A percentile compares a stretch with the other conserved stretches of the same genome.
Conservation (phyloP, 2,888 invertebrate species). For the Nomada fucata region DNA sequence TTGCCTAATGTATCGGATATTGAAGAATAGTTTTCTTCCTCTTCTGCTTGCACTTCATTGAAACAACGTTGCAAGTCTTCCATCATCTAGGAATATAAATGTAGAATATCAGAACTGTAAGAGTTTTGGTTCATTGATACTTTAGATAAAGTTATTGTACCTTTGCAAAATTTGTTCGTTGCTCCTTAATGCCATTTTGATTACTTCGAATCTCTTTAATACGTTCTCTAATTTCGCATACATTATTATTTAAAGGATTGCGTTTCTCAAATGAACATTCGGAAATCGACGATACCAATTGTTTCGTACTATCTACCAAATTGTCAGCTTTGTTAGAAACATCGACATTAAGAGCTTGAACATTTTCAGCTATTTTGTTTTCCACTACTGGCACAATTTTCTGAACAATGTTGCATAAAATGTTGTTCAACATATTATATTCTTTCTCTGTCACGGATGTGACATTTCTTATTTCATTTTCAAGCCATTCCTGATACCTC, state of each 20-base stretch:
- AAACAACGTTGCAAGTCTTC: slow-evolving; percentile 67
- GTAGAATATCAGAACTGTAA: neutral
- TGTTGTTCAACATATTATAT: slow-evolving; percentile 65
- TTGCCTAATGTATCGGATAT: slow-evolving; percentile 63
- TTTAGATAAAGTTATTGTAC: slow-evolving; percentile 31
- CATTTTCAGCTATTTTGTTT: slow-evolving; percentile 75
- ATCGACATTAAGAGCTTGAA: slow-evolving; percentile 68
- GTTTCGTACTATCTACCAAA: slow-evolving; percentile 67
- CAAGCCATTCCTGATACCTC: slow-evolving; percentile 73
- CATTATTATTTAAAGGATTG: slow-evolving; percentile 68
- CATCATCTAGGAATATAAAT: slow-evolving; percentile 67
- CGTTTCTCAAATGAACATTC: slow-evolving; percentile 67
- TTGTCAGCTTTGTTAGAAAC: slow-evolving; percentile 71
- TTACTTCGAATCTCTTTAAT: slow-evolving; percentile 65
- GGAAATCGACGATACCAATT: slow-evolving; percentile 69
- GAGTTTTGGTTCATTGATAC: neutral
- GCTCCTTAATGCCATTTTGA: slow-evolving; percentile 65
- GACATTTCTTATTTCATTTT: slow-evolving; percentile 68
- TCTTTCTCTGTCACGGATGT: slow-evolving; percentile 70
- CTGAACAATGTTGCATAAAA: slow-evolving; percentile 68
- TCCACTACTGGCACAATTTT: slow-evolving; percentile 73
- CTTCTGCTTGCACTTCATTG: slow-evolving; percentile 63
- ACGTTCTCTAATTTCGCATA: slow-evolving; percentile 66
- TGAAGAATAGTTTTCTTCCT: slow-evolving; percentile 61
- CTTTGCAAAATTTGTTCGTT: slow-evolving; percentile 61